Conservation (phyloP, 2,797 vertebrate species). For the Sphenopsis melanotis region DNA sequence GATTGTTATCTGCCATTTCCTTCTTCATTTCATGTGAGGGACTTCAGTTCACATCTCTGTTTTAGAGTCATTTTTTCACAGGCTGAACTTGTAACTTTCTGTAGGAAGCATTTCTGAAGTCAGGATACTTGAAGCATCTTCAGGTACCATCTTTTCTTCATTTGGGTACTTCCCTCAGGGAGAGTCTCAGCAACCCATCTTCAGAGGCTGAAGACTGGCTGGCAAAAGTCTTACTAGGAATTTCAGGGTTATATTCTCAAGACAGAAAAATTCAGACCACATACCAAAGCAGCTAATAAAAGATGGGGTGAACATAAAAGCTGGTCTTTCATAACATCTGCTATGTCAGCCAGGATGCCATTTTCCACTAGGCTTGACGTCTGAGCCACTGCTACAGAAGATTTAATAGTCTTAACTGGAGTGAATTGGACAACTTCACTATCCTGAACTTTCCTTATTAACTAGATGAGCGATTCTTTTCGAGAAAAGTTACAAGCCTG, state of each 20-base stretch:
- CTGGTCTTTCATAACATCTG: neutral
- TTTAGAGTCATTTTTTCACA: neutral
- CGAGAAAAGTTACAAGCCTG: neutral
- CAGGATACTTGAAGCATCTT: neutral
- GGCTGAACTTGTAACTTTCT: neutral
- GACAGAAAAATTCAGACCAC: neutral
- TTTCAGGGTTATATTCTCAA: neutral
- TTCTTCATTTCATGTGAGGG: neutral
- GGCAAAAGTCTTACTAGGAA: neutral
- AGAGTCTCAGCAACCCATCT: neutral
- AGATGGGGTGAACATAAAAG: neutral
- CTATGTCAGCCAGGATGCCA: neutral
- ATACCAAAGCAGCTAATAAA: neutral
- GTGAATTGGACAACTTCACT: neutral
- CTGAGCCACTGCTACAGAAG: neutral
- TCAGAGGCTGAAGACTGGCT: neutral
- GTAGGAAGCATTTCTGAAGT: neutral
- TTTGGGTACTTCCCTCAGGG: neutral
- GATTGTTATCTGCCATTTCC: neutral
- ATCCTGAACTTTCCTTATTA: neutral
- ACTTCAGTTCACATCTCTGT: neutral
- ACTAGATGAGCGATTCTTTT: neutral
- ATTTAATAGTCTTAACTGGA: neutral
- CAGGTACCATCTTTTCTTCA: neutral
- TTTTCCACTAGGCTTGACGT: neutral